Percentiles rank a stretch among this genome's conserved stretches.
Conservation (phyloP, 35 echinoderm and acorn worm species). For the Eucidaris tribuloides region DNA sequence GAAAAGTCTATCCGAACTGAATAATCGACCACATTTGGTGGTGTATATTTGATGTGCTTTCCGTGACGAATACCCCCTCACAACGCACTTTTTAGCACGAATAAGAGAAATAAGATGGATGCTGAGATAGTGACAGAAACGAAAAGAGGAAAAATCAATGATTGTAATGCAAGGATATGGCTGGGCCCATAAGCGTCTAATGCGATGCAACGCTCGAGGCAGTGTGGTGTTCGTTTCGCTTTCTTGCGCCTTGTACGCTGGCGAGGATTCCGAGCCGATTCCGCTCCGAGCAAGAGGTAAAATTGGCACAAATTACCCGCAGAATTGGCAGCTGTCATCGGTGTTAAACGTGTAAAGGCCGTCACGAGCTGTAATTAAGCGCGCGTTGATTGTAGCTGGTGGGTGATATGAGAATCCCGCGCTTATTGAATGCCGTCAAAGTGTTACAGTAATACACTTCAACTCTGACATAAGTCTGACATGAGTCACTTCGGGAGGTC, state of each 20-base stretch:
- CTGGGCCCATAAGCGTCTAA: slow-evolving; percentile 14
- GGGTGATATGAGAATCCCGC: not conserved
- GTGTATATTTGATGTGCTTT: slow-evolving; percentile 41
- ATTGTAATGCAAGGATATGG: slow-evolving; percentile 30
- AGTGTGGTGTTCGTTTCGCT: slow-evolving; percentile 4
- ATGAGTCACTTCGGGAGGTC: not conserved
- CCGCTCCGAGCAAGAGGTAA: slow-evolving; percentile 13
- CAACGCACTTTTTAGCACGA: slow-evolving; percentile 35
- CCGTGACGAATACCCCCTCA: slow-evolving; percentile 26
- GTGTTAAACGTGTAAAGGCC: slow-evolving; percentile 23
- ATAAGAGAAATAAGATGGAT: slow-evolving; percentile 36
- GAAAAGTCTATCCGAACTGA: not conserved
- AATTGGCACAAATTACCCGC: slow-evolving; percentile 34
- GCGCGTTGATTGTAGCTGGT: slow-evolving; percentile 16
- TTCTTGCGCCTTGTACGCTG: slow-evolving; percentile 5
- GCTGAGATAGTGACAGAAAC: slow-evolving; percentile 35
- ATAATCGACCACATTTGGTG: slow-evolving; percentile 28
- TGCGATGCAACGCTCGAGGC: slow-evolving; percentile 18
- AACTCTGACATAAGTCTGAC: not conserved
- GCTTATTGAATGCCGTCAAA: not conserved
- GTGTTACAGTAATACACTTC: slow-evolving; percentile 6
- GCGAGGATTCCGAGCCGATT: slow-evolving; percentile 12
- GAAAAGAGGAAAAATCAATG: slow-evolving; percentile 38
- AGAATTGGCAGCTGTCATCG: slow-evolving; percentile 32
- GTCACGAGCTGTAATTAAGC: slow-evolving; percentile 24